Evolutionary conservation across 1,140 invertebrate species (phyloP).

Genomic region (Lasioglossum baleicum): DNA sequence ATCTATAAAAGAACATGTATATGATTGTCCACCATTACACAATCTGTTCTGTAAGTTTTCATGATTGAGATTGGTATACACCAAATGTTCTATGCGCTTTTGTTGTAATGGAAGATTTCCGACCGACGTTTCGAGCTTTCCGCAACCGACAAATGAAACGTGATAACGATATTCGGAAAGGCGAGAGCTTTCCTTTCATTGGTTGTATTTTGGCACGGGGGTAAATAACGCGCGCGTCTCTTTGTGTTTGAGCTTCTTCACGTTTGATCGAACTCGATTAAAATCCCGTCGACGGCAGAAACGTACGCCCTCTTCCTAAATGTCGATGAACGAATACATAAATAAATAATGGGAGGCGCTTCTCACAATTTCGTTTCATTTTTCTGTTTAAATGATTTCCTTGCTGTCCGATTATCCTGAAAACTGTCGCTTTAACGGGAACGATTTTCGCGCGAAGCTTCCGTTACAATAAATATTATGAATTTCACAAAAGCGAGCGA

Average conservation of each 20-base stretch:
- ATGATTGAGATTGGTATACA: not conserved
- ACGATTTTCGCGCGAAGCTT: slow-evolving; percentile 6
- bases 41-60: not conserved
- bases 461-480: slow-evolving; percentile 24
- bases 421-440: not conserved
- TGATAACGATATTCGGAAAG: slow-evolving; percentile 47
- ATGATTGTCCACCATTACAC: not conserved
- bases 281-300: slow-evolving; percentile 31
- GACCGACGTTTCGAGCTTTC: not conserved
- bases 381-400: not conserved
- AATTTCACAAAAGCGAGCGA: slow-evolving; percentile 21
- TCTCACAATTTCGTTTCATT: not conserved
- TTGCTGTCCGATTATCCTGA: not conserved
- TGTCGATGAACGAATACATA: slow-evolving; percentile 6
- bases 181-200: slow-evolving; percentile 61
- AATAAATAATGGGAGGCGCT: slow-evolving; percentile 33
- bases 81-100: not conserved
- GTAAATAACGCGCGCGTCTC: slow-evolving; percentile 64
- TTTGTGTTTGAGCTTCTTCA: slow-evolving; percentile 22
- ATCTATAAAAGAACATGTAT: no score
- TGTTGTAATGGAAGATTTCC: not conserved
- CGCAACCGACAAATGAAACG: slow-evolving; percentile 24
- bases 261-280: not conserved
- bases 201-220: slow-evolving; percentile 76
- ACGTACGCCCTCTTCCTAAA: slow-evolving; percentile 11